These are phyloP conservation scores for Erpetoichthys calabaricus DNA, from an alignment of 2,797 vertebrate genomes.

Conservation along the genomic window DNA sequence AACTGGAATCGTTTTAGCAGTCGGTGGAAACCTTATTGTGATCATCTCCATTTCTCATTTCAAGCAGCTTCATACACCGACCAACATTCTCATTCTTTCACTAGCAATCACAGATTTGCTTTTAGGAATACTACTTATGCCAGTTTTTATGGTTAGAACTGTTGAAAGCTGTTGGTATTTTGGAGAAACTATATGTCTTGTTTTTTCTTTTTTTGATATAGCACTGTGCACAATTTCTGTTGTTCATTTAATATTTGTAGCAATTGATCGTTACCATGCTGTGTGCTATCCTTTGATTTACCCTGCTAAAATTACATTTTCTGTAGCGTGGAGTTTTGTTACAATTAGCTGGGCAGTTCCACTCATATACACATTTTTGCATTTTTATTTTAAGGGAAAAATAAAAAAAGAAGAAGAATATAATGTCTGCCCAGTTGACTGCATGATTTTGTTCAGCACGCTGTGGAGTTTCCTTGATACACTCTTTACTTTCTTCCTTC, in stretches of 20 bases:
- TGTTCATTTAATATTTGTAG: conserved; percentile 33
- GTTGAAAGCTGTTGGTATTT: too few relatives aligned
- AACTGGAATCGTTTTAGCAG: conserved; percentile 20
- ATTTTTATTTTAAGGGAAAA: conserved; percentile 28
- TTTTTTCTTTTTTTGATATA: conserved; percentile 33
- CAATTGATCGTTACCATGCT: conserved; percentile 29
- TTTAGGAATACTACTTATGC: conserved; percentile 31
- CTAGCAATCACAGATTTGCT: too few relatives aligned
- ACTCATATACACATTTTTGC: conserved; percentile 19
- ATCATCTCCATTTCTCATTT: conserved; percentile 32
- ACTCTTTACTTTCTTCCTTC: conserved; percentile 27
- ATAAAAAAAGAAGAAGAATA: conserved; percentile 27
- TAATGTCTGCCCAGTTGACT: conserved; percentile 22
- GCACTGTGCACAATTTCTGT: conserved; percentile 32
- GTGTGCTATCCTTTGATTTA: conserved; percentile 29
- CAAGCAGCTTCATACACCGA: conserved; percentile 33
- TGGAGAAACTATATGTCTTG: conserved; percentile 30
- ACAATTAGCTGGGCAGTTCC: conserved; percentile 26
- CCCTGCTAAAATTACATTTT: conserved; percentile 14
- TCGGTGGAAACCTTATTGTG: conserved; percentile 32
- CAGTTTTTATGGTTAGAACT: conserved; percentile 26
- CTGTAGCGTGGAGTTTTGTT: conserved; percentile 7
- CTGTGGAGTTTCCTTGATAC: conserved; percentile 27
- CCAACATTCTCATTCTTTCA: conserved; percentile 34
- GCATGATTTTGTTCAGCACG: conserved; percentile 29